Conservation (phyloP, 2,113 vertebrate genomes). For the Falcunculus frontatus region DNA sequence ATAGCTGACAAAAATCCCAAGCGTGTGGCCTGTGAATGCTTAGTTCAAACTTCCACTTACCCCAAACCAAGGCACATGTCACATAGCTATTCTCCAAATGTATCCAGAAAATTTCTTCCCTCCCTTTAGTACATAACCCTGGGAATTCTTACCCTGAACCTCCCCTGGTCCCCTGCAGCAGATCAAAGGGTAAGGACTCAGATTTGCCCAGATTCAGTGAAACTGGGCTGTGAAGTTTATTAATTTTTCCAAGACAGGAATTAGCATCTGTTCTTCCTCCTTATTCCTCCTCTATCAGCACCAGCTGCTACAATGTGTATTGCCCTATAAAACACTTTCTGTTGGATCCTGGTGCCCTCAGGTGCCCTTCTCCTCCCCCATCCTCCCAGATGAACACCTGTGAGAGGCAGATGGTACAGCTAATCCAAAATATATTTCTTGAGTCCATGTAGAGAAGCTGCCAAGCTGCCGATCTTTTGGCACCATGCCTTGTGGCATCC, state of each 20-base stretch:
- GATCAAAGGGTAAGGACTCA: background rate
- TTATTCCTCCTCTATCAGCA: background rate
- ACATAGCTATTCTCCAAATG: background rate
- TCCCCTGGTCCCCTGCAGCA: background rate
- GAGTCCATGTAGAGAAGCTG: constrained; percentile 24
- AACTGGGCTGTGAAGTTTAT: background rate
- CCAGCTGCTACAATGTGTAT: background rate
- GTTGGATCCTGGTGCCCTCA: constrained; percentile 17
- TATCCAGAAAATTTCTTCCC: background rate
- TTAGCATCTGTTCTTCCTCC: background rate
- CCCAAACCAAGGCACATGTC: background rate
- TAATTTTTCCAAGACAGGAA: background rate
- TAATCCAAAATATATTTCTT: constrained; percentile 51
- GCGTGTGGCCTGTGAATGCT: background rate
- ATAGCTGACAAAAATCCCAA: background rate
- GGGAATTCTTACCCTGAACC: background rate
- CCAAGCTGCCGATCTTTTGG: constrained; percentile 44
- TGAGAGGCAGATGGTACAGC: constrained; percentile 46
- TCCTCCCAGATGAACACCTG: constrained; percentile 36
- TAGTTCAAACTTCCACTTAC: background rate
- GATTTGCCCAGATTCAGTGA: background rate
- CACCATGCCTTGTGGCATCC: background rate
- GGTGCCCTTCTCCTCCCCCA: constrained; percentile 38
- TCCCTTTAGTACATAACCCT: background rate
- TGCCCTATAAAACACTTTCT: background rate